phyloP scores from a whole-genome alignment of 2,797 vertebrate genomes.

The Tadarida brasiliensis region DNA sequence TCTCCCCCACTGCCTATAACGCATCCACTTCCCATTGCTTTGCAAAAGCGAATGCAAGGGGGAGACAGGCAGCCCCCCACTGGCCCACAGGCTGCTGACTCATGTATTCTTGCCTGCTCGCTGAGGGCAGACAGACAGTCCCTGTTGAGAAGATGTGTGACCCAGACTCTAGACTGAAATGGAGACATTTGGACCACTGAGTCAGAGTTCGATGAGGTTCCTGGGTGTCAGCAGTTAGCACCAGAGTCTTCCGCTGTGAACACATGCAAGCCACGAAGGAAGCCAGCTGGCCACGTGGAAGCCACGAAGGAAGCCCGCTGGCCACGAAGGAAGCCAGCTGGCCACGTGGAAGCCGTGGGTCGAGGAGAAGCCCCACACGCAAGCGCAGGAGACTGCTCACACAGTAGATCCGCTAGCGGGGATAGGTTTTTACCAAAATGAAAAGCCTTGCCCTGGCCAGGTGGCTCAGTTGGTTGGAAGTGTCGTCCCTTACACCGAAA shows the following conservation, averaged over 20 bases:
- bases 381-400: not conserved
- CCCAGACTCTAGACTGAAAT: not conserved
- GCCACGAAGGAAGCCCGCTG: no score
- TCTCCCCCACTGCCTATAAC: not conserved
- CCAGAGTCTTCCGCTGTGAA: not conserved
- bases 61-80: not conserved
- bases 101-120: not conserved
- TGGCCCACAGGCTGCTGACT: not conserved
- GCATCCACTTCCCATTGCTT: not conserved
- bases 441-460: no score
- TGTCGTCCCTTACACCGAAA: no score
- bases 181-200: not conserved
- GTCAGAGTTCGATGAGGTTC: not conserved
- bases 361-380: not conserved
- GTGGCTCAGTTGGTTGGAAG: no score
- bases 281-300: no score
- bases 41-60: not conserved
- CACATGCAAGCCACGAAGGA: not conserved
- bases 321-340: no score
- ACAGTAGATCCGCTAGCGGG: not conserved
- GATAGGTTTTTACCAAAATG: not conserved
- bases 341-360: no score
- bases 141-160: not conserved
- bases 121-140: not conserved
- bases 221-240: not conserved